Evolutionary conservation across 2,888 invertebrate species (phyloP), one percentile per base, ranked within the genome.

Genomic region (Periphyllus acericola): DNA sequence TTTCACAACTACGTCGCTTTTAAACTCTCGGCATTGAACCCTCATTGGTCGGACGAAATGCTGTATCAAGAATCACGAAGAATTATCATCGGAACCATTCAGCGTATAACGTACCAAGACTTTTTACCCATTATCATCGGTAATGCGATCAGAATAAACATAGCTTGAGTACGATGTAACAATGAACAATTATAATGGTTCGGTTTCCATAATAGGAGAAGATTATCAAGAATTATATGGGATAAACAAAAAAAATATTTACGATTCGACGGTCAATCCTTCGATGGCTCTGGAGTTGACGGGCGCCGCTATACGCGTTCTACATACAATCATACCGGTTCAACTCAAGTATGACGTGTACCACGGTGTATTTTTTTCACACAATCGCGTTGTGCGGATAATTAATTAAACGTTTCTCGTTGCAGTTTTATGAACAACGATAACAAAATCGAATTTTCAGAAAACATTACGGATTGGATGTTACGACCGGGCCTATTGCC

Each of bases 221-320:
- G 80, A 87, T 80, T 80, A 55, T 60, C 86, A 60, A 34, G 40
- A 79, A 60, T 4, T 25, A 5, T 87, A 87, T 40, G 86, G 86
- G 11, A 14, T 87, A 19, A 90, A 87, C 68, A 95, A 95, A 91
- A 96, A 96, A 95, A 93, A 96, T 90, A 96, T 96, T 46, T 97
- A 97, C 91, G 97, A 97, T 91, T 91, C 94, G 1, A 95, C 94
- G 89, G 95, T 97, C 0, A 97, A 98, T 92, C 97, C 97, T 0
- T 95, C 96, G 90, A 96, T 97, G 36, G 94, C 97, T 89, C 96
- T 96, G 89, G 96, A 96, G 9, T 97, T 98, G 91, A 95, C 97
- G 21, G 94, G 97, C 25, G 97, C 97, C 78, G 97, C 97, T 25
- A 97, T 96, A 92, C 94, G 98, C 90, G 97, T 97, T 90, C 97